These are phyloP conservation scores for Pseudoatta argentina DNA, from an alignment of 1,140 invertebrate genomes.

Conservation along the genomic window DNA sequence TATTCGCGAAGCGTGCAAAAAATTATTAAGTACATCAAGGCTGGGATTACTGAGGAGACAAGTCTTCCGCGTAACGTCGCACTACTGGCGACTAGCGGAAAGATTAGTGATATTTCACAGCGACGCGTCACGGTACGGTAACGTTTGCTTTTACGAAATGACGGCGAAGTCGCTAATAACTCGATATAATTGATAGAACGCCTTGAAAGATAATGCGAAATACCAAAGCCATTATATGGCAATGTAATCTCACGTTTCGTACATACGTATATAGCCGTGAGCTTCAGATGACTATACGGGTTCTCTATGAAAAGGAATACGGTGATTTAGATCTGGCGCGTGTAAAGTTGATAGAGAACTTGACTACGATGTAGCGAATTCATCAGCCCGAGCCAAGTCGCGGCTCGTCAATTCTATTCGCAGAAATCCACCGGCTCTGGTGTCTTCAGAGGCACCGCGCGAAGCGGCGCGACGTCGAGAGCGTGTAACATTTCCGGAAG, in stretches of 20 bases:
- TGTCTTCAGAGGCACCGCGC: conserved; percentile 52
- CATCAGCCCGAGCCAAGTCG: background rate
- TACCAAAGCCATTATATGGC: background rate
- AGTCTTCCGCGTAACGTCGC: conserved; percentile 29
- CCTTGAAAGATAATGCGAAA: conserved; percentile 26
- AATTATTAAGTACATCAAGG: conserved; percentile 15
- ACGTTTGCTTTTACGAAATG: background rate
- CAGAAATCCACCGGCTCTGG: conserved; percentile 13
- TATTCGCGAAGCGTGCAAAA: conserved; percentile 22
- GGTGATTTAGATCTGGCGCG: background rate
- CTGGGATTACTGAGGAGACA: background rate
- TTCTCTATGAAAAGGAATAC: background rate
- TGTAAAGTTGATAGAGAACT: conserved; percentile 28
- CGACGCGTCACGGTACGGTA: background rate
- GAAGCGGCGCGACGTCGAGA: conserved; percentile 17
- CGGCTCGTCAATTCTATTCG: background rate
- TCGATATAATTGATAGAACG: conserved; percentile 38
- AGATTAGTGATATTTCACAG: background rate
- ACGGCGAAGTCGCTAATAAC: conserved; percentile 27
- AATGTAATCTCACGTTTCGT: background rate
- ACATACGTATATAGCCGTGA: background rate
- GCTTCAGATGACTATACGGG: background rate
- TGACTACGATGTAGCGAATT: conserved; percentile 2
- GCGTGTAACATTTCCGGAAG: conserved; percentile 65
- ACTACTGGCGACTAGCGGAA: background rate